A percentile compares a stretch with the other conserved stretches of the same genome.
Conservation (phyloP, 2,113 vertebrate species). For the Xiphophorus couchianus region DNA sequence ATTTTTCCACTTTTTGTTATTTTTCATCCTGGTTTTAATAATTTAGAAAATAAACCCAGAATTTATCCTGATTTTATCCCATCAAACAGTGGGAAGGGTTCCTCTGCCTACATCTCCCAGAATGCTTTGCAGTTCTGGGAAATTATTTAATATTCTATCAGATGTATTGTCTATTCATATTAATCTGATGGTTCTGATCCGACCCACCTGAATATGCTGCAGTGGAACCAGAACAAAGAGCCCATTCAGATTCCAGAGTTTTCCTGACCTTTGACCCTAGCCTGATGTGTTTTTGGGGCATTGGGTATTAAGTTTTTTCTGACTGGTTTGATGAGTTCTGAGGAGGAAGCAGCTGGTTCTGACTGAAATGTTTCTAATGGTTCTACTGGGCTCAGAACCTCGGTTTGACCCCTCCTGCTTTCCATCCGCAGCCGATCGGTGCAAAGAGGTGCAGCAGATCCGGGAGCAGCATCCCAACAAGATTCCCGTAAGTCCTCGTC, state of each 20-base stretch:
- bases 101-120: no score
- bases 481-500: slow-evolving; percentile 88
- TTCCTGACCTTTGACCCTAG: neutral
- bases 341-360: neutral
- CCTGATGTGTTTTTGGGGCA: neutral
- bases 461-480: slow-evolving; percentile 97
- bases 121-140: no score
- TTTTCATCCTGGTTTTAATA: no score
- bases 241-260: neutral
- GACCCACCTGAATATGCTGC: neutral
- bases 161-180: no score
- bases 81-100: no score
- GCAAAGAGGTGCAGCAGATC: slow-evolving; percentile 98
- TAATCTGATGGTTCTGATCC: no score
- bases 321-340: no score
- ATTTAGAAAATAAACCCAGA: no score
- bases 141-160: no score
- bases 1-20: no score
- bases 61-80: no score
- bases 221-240: no score
- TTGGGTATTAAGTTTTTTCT: neutral
- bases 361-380: neutral
- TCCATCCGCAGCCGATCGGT: slow-evolving; percentile 88
- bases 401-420: neutral
- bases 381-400: neutral